phyloP scores from a whole-genome alignment of 1,140 invertebrate genomes.

The Dreissena polymorpha region DNA sequence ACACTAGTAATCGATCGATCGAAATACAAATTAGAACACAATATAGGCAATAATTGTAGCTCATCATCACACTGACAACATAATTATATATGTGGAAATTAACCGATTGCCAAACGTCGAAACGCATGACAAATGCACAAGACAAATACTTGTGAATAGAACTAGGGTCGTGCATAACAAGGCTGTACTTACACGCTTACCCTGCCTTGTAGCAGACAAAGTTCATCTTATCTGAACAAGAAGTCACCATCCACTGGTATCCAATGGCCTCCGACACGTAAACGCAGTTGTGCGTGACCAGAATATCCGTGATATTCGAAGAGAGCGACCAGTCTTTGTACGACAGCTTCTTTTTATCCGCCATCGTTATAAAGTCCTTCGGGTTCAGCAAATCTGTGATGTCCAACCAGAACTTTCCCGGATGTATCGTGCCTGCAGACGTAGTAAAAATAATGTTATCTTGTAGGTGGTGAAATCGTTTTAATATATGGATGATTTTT shows the following conservation, averaged over 20 bases:
- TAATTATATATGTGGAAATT: too few species aligned
- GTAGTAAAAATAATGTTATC: neutral
- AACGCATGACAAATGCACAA: too few species aligned
- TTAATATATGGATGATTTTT: too few species aligned
- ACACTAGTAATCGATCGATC: too few species aligned
- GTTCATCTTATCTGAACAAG: constrained; percentile 35
- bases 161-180: too few species aligned
- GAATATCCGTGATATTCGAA: neutral
- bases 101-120: too few species aligned
- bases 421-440: constrained; percentile 1
- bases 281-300: constrained; percentile 12
- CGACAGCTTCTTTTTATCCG: neutral
- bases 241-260: constrained; percentile 3
- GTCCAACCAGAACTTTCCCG: constrained; percentile 38
- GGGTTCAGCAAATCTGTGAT: constrained; percentile 41
- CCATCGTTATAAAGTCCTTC: constrained; percentile 28
- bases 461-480: neutral
- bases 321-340: constrained; percentile 5
- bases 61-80: too few species aligned
- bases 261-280: neutral
- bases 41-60: too few species aligned
- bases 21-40: too few species aligned
- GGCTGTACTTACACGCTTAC: constrained; percentile 55
- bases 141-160: too few species aligned
- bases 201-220: constrained; percentile 40